Evolutionary conservation across 2,113 vertebrate genomes (phyloP).

Genomic region (Oplegnathus fasciatus): DNA sequence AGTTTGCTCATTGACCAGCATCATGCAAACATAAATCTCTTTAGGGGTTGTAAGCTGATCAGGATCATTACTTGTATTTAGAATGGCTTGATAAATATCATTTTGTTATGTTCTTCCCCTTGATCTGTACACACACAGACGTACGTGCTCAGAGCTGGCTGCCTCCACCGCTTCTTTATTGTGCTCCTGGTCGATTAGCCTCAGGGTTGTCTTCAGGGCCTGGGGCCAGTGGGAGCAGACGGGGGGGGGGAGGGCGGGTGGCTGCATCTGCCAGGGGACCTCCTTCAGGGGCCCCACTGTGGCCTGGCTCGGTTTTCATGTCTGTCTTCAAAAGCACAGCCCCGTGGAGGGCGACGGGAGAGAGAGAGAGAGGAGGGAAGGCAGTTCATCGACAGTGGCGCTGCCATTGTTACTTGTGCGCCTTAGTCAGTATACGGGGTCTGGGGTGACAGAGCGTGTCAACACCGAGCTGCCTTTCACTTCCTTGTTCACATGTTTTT

Average conservation of each 20-base stretch:
- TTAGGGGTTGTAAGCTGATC: slow-evolving; percentile 8
- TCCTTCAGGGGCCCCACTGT: slow-evolving; percentile 76
- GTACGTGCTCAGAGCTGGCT: slow-evolving; percentile 25
- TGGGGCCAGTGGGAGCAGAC: slow-evolving; percentile 83
- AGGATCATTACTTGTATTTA: slow-evolving; percentile 29
- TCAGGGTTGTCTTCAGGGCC: slow-evolving; percentile 91
- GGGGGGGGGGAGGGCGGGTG: slow-evolving; percentile 49
- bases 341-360: slow-evolving; percentile 17
- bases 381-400: slow-evolving; percentile 5
- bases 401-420: slow-evolving; percentile 57
- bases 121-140: slow-evolving; percentile 50
- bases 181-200: slow-evolving; percentile 91
- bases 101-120: slow-evolving; percentile 31
- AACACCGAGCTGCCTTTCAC: slow-evolving; percentile 25
- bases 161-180: slow-evolving; percentile 74
- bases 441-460: slow-evolving; percentile 27
- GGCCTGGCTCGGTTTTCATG: slow-evolving; percentile 74
- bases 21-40: slow-evolving; percentile 5
- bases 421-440: slow-evolving; percentile 18
- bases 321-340: slow-evolving; percentile 76
- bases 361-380: neutral
- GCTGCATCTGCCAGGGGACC: slow-evolving; percentile 89
- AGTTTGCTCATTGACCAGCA: neutral
- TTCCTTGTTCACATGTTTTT: slow-evolving; percentile 21
- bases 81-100: slow-evolving; percentile 42